These are phyloP conservation scores for Larimichthys polyactis DNA, from an alignment of 2,113 vertebrate genomes.

Conservation along the genomic window DNA sequence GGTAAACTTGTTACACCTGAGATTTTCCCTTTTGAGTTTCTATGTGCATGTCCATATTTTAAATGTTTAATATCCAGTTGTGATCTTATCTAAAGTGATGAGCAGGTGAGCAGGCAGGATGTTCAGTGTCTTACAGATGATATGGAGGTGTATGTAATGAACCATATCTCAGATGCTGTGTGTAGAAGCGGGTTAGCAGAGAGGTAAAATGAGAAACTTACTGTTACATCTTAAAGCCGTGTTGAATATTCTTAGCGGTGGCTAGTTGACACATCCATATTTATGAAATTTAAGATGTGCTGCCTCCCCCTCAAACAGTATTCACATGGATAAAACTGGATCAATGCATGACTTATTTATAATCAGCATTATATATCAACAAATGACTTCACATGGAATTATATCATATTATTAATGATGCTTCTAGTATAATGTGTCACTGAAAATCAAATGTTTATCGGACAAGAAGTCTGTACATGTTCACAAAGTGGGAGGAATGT, in stretches of 20 bases:
- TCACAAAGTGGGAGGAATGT: neutral
- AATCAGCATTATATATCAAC: neutral
- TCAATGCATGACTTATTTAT: neutral
- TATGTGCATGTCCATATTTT: neutral
- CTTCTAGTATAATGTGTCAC: neutral
- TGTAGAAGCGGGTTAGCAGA: slow-evolving; percentile 1
- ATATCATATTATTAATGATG: neutral
- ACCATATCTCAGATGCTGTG: neutral
- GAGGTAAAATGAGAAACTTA: neutral
- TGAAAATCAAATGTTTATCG: neutral
- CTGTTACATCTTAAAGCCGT: neutral
- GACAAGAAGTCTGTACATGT: neutral
- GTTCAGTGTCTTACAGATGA: slow-evolving; percentile 7
- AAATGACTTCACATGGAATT: neutral
- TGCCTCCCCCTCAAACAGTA: neutral
- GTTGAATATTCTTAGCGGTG: neutral
- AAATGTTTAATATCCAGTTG: neutral
- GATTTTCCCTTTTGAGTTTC: neutral
- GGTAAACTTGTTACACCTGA: neutral
- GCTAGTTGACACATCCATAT: slow-evolving; percentile 1
- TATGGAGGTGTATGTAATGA: neutral
- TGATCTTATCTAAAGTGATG: neutral
- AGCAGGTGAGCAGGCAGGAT: neutral
- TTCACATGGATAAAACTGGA: neutral
- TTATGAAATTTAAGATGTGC: neutral